phyloP scores from a whole-genome alignment of 1,140 invertebrate genomes.

The Drosophila nigromelanica region DNA sequence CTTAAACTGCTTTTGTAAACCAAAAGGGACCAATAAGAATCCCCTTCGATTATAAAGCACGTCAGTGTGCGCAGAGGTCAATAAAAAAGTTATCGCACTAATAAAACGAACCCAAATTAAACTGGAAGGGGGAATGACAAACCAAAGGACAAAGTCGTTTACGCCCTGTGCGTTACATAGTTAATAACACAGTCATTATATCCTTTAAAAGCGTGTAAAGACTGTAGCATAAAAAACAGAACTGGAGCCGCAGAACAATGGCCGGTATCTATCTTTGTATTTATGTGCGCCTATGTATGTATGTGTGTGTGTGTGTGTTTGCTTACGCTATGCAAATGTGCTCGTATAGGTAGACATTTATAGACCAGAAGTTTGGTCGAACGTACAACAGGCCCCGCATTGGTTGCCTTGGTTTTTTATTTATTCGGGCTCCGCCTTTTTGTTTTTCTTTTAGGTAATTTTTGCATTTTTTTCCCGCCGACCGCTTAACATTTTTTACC shows the following conservation, averaged over 20 bases:
- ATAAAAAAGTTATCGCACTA: slow-evolving; percentile 4
- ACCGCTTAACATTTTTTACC: slow-evolving; percentile 43
- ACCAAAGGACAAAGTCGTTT: slow-evolving; percentile 4
- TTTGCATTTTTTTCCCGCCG: slow-evolving; percentile 30
- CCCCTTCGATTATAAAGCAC: not conserved
- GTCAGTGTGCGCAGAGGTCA: not conserved
- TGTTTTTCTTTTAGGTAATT: slow-evolving; percentile 49
- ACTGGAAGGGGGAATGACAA: slow-evolving; percentile 1
- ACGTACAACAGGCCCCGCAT: slow-evolving; percentile 41
- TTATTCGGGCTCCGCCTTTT: slow-evolving; percentile 53
- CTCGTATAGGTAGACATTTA: slow-evolving; percentile 71
- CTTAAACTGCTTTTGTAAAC: not conserved
- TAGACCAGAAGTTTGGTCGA: slow-evolving; percentile 72
- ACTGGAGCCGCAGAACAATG: too few species aligned
- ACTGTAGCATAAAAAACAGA: slow-evolving; percentile 34
- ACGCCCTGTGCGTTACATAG: slow-evolving; percentile 19
- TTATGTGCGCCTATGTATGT: slow-evolving; percentile 13
- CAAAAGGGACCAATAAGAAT: not conserved
- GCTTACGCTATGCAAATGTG: slow-evolving; percentile 55
- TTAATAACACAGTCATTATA: slow-evolving; percentile 48
- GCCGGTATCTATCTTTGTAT: slow-evolving; percentile 23
- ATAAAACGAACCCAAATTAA: slow-evolving; percentile 3
- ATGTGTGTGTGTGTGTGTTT: slow-evolving; percentile 29
- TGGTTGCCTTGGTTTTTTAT: slow-evolving; percentile 68
- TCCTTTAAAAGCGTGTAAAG: slow-evolving; percentile 24